These are phyloP conservation scores for Puma concolor DNA, from an alignment of 2,113 vertebrate genomes.

Conservation along the genomic window DNA sequence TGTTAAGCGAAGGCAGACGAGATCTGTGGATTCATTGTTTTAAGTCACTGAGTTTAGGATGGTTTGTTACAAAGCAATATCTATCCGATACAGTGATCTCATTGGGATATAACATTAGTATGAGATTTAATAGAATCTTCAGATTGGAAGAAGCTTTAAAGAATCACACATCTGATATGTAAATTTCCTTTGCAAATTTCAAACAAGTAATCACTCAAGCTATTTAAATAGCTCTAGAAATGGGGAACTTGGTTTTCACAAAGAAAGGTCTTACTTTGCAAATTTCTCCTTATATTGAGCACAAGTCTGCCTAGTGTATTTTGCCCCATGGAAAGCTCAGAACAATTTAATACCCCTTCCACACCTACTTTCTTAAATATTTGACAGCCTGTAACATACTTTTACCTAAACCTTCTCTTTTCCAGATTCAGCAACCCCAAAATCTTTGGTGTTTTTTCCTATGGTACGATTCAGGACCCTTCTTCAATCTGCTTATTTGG, in stretches of 20 bases:
- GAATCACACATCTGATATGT: not conserved
- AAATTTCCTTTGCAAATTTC: not conserved
- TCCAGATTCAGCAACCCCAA: not conserved
- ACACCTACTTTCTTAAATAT: not conserved
- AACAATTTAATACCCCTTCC: not conserved
- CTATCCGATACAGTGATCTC: not conserved
- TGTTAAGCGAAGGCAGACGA: not conserved
- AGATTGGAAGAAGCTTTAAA: not conserved
- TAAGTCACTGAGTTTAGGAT: not conserved
- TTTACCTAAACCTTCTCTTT: not conserved
- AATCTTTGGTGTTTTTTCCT: not conserved
- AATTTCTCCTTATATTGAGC: not conserved
- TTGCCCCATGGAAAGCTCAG: not conserved
- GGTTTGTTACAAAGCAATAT: not conserved
- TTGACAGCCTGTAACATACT: not conserved
- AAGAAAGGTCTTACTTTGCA: not conserved
- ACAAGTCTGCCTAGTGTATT: not conserved
- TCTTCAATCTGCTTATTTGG: not conserved
- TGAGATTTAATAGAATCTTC: not conserved
- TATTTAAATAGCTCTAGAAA: conserved; percentile 6
- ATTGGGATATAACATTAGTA: not conserved
- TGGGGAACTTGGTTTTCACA: not conserved
- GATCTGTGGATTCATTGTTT: not conserved
- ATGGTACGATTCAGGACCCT: not conserved
- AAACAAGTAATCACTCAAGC: not conserved